These are phyloP conservation scores for Cantharis nigra DNA, from an alignment of 2,888 invertebrate species.

Conservation along the genomic window DNA sequence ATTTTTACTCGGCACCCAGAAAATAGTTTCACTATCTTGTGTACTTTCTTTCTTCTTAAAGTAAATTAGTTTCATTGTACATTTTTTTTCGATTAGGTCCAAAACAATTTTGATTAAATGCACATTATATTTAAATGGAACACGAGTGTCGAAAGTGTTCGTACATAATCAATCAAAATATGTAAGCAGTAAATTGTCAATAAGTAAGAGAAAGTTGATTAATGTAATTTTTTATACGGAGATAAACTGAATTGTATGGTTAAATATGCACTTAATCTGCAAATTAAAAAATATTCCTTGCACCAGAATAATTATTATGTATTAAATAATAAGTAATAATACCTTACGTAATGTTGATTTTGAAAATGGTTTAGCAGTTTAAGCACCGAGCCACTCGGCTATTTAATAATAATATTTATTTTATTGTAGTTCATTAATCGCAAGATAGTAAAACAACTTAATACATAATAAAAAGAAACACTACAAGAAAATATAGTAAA, in stretches of 20 bases:
- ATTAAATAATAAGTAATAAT: neutral
- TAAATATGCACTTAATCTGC: neutral
- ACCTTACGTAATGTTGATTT: neutral
- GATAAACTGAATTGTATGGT: neutral
- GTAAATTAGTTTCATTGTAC: neutral
- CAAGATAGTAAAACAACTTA: neutral
- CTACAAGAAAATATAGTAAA: neutral
- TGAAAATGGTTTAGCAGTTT: neutral
- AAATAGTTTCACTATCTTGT: too few relatives aligned
- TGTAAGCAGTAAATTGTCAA: neutral
- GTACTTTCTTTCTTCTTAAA: neutral
- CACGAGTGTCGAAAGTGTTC: neutral
- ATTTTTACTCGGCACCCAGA: neutral
- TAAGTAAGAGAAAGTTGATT: neutral
- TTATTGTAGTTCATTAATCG: neutral
- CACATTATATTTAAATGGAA: neutral
- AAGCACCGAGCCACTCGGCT: neutral
- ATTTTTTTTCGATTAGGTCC: neutral
- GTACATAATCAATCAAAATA: slow-evolving; percentile 1
- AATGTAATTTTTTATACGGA: neutral
- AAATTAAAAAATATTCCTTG: neutral
- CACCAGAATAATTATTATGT: neutral
- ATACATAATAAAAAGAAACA: neutral
- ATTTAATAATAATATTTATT: too few relatives aligned
- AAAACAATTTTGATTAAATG: neutral